phyloP scores from a whole-genome alignment of 2,797 vertebrate species.

The Emydoidea blandingii region DNA sequence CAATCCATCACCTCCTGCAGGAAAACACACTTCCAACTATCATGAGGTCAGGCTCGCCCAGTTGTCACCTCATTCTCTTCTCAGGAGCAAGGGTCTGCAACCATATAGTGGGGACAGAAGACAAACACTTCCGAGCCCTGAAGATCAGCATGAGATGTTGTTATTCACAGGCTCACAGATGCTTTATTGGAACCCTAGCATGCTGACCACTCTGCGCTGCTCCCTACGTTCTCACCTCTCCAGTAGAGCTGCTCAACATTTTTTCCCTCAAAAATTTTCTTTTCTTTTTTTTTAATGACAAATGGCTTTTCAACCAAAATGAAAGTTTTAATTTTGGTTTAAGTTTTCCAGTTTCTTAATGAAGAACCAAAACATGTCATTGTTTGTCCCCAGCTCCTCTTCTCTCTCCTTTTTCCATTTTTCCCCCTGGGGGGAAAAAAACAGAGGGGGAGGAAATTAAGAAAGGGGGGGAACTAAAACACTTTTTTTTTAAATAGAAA shows the following conservation, averaged over 20 bases:
- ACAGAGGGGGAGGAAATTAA: background rate
- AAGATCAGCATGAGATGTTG: background rate
- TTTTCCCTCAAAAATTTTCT: background rate
- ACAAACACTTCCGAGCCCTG: background rate
- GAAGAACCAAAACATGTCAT: background rate
- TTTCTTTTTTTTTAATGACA: background rate
- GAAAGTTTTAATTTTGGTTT: background rate
- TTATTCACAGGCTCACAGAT: background rate
- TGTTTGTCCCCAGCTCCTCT: background rate
- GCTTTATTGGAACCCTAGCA: background rate
- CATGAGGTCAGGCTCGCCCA: background rate
- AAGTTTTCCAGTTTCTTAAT: background rate
- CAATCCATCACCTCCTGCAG: background rate
- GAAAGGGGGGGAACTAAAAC: background rate
- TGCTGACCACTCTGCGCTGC: background rate
- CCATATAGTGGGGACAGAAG: background rate
- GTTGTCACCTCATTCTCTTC: background rate
- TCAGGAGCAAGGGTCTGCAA: background rate
- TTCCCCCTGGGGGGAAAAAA: background rate
- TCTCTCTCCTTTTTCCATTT: background rate
- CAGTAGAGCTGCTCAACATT: background rate
- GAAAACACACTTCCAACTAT: background rate
- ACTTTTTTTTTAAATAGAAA: background rate
- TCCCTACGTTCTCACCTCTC: background rate
- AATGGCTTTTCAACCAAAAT: too few species aligned